Evolutionary conservation across 2,797 vertebrate genomes (phyloP).

Genomic region (Ispidina picta): DNA sequence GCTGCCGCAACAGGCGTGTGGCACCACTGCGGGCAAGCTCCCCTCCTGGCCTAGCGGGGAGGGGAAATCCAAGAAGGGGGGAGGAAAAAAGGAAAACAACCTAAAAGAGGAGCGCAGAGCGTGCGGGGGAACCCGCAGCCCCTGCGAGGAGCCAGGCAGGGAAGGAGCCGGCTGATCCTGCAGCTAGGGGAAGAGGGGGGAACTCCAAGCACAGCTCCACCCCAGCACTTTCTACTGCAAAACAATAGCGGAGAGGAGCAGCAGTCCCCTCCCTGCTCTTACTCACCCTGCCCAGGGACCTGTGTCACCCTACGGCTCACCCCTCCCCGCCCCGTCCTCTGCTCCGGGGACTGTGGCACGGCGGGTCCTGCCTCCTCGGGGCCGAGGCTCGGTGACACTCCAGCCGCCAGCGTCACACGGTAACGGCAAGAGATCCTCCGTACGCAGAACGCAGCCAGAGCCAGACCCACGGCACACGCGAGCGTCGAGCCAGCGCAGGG

Average conservation of each 20-base stretch:
- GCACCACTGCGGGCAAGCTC: not conserved
- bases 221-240: not conserved
- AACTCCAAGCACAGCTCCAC: slow-evolving; percentile 48
- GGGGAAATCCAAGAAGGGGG: fast-evolving
- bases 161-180: not conserved
- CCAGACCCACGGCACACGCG: not conserved
- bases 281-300: slow-evolving; percentile 31
- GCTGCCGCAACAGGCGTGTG: not conserved
- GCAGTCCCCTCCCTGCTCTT: slow-evolving; percentile 46
- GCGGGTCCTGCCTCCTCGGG: not conserved
- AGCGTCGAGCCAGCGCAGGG: slow-evolving; percentile 3
- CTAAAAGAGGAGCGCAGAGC: not conserved
- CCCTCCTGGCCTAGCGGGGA: not conserved
- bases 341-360: not conserved
- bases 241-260: slow-evolving; percentile 52
- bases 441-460: not conserved
- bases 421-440: not conserved
- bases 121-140: not conserved
- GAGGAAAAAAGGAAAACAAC: too few species aligned
- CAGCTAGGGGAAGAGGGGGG: not conserved
- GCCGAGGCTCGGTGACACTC: not conserved
- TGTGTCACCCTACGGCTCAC: not conserved
- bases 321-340: not conserved
- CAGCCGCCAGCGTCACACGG: not conserved
- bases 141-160: not conserved